Conservation (phyloP, 2,113 vertebrate species). For the Rhinoptilus africanus region DNA sequence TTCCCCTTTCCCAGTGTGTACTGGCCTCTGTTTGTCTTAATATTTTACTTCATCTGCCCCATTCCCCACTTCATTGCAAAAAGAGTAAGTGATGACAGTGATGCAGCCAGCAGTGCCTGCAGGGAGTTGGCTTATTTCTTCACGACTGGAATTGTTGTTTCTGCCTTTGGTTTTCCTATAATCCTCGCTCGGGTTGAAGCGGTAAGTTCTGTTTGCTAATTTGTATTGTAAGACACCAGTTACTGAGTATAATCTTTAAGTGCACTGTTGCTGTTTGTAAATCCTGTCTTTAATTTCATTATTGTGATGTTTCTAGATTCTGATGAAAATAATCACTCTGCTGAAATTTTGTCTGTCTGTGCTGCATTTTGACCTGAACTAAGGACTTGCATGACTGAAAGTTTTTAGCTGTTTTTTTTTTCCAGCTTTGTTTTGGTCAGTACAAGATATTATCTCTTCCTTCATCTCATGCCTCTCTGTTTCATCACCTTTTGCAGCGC, state of each 20-base stretch:
- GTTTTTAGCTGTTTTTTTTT: not conserved
- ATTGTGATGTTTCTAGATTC: not conserved
- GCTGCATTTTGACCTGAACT: not conserved
- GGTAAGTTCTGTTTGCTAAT: slow-evolving; percentile 69
- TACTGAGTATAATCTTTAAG: fast-evolving
- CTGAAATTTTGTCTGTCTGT: not conserved
- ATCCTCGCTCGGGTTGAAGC: slow-evolving; percentile 82
- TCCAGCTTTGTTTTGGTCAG: not conserved
- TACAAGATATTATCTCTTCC: not conserved
- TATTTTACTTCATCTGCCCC: slow-evolving; percentile 90
- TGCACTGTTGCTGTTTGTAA: not conserved
- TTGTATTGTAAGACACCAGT: not conserved
- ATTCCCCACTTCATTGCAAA: slow-evolving; percentile 90
- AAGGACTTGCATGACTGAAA: not conserved
- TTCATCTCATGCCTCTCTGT: not conserved
- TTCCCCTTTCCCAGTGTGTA: slow-evolving; percentile 78
- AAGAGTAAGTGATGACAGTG: slow-evolving; percentile 82
- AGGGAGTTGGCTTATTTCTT: slow-evolving; percentile 91
- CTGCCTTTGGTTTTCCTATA: slow-evolving; percentile 88
- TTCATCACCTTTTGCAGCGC: not conserved
- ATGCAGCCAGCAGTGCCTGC: slow-evolving; percentile 89
- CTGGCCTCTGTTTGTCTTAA: slow-evolving; percentile 93
- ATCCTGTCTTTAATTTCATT: not conserved
- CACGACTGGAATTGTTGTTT: slow-evolving; percentile 95
- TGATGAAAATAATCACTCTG: not conserved